Evolutionary conservation across 2,113 vertebrate genomes (phyloP).

Genomic region (Brevimyrus niger): DNA sequence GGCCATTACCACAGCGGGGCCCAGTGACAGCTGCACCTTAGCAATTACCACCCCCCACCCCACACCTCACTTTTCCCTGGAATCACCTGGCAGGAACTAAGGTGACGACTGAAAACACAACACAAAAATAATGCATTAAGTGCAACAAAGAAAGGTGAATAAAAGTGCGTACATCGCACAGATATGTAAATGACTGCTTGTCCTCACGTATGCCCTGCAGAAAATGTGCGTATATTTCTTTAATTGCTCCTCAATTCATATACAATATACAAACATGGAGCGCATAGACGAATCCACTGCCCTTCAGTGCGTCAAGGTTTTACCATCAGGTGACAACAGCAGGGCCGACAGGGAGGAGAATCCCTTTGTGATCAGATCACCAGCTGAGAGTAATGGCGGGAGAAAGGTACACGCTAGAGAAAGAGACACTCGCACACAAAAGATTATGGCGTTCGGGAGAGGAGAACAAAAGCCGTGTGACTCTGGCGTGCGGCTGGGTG

Average conservation of each 20-base stretch:
- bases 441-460: background rate
- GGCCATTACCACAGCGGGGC: background rate
- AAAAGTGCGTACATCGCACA: background rate
- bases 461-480: background rate
- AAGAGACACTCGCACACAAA: background rate
- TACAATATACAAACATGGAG: background rate
- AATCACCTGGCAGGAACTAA: slow-evolving; percentile 4
- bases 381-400: background rate
- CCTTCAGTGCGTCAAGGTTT: background rate
- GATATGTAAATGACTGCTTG: background rate
- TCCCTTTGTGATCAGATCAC: background rate
- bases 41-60: background rate
- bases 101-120: background rate
- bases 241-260: background rate
- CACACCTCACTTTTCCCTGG: background rate
- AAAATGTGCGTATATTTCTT: background rate
- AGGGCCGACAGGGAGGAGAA: background rate
- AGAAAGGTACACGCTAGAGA: background rate
- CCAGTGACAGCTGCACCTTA: slow-evolving; percentile 6
- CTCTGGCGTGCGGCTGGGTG: background rate
- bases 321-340: background rate
- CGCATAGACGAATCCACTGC: background rate
- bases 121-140: background rate
- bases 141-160: background rate
- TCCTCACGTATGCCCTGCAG: background rate